phyloP scores from a whole-genome alignment of 2,797 vertebrate genomes.

The Siniperca scherzeri region DNA sequence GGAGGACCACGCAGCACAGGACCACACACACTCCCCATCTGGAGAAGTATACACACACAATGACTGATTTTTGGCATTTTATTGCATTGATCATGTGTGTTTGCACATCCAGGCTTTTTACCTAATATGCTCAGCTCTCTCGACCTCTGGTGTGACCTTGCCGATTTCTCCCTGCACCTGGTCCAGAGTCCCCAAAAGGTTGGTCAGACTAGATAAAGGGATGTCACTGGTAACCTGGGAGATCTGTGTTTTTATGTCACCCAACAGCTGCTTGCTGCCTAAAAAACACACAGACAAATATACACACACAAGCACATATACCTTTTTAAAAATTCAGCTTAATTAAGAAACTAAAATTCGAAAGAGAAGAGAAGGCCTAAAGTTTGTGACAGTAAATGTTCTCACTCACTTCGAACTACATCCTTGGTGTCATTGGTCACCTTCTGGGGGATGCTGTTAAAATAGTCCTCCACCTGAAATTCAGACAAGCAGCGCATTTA shows the following conservation, averaged over 20 bases:
- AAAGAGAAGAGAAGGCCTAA: background rate
- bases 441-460: conserved; percentile 68
- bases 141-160: accelerated
- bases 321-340: background rate
- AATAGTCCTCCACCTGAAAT: conserved; percentile 73
- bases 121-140: conserved; percentile 65
- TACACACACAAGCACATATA: background rate
- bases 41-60: conserved; percentile 5
- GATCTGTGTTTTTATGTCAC: conserved; percentile 70
- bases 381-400: background rate
- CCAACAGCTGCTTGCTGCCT: conserved; percentile 80
- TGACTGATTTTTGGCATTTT: background rate
- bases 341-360: background rate
- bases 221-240: conserved; percentile 43
- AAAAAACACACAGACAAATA: conserved; percentile 23
- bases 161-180: background rate
- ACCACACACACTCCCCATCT: conserved; percentile 81
- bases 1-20: conserved; percentile 86
- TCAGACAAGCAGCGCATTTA: background rate
- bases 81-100: background rate
- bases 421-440: conserved; percentile 80
- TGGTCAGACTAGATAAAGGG: conserved; percentile 42
- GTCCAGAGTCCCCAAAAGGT: conserved; percentile 6
- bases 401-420: conserved; percentile 82
- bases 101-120: conserved; percentile 22